These are phyloP conservation scores for Sterrhoptilus dennistouni DNA, from an alignment of 2,113 vertebrate genomes.

Conservation along the genomic window DNA sequence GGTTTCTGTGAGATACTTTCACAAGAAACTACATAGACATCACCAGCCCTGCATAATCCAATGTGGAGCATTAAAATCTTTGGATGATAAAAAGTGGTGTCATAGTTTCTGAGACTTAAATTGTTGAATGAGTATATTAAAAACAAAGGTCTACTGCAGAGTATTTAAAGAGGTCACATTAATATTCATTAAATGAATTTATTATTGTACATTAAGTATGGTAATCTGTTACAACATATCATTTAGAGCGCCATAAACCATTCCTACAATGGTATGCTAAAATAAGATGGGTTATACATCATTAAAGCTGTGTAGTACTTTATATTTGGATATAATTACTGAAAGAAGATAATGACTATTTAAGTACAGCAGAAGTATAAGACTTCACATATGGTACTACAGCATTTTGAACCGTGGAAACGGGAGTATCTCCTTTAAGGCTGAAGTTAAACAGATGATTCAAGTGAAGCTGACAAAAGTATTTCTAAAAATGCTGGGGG, in stretches of 20 bases:
- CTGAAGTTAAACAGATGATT: background rate
- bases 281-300: background rate
- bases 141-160: background rate
- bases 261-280: background rate
- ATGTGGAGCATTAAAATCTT: background rate
- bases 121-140: background rate
- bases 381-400: background rate
- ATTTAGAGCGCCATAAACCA: conserved; percentile 47
- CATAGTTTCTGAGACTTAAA: background rate
- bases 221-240: conserved; percentile 32
- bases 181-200: conserved; percentile 43
- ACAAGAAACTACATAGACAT: background rate
- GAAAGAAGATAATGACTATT: conserved; percentile 19
- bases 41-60: background rate
- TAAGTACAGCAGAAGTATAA: conserved; percentile 5
- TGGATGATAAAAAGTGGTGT: background rate
- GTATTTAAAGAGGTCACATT: conserved; percentile 7
- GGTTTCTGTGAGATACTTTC: background rate
- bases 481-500: background rate
- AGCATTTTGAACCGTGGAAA: background rate
- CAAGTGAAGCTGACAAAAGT: background rate
- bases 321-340: conserved; percentile 28
- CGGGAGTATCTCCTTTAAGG: background rate
- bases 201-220: conserved; percentile 41
- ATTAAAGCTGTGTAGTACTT: conserved; percentile 18